Percentiles rank a stretch among this genome's conserved stretches.
These are phyloP conservation scores for Perca schrenkii DNA, from an alignment of 2,113 vertebrate genomes.

Conservation along the genomic window DNA sequence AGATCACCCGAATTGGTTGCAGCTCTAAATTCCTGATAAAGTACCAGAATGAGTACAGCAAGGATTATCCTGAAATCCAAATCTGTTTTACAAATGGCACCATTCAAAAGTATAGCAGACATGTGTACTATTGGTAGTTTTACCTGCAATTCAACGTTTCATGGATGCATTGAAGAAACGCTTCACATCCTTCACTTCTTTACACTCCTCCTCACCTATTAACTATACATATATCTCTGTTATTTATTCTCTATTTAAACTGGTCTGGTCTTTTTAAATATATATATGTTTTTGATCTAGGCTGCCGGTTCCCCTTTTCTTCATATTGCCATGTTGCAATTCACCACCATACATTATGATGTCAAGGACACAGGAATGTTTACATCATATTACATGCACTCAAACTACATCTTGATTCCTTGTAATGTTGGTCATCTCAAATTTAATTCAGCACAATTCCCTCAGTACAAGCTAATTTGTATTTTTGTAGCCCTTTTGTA, in stretches of 20 bases:
- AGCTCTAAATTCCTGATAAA: conserved; percentile 60
- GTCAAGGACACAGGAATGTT: background rate
- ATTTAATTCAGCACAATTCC: background rate
- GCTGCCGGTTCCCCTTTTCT: background rate
- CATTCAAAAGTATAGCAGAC: conserved; percentile 7
- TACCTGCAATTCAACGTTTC: background rate
- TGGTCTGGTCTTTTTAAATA: background rate
- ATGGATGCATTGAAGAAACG: background rate
- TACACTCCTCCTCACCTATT: background rate
- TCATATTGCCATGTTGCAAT: background rate
- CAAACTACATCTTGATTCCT: background rate
- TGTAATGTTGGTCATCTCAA: background rate
- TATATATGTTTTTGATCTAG: background rate
- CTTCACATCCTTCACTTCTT: background rate
- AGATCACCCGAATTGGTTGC: conserved; percentile 38
- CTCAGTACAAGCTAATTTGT: background rate
- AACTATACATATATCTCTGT: background rate
- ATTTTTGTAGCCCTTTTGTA: background rate
- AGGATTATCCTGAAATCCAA: conserved; percentile 59
- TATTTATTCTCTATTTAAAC: background rate
- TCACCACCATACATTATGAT: background rate
- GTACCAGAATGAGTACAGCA: conserved; percentile 49
- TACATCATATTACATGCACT: background rate
- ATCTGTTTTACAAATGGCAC: conserved; percentile 51
- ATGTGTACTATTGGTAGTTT: background rate